Base-by-base conservation (phyloP, 2,888 invertebrate species). In the Stictocephala bisonia region DNA sequence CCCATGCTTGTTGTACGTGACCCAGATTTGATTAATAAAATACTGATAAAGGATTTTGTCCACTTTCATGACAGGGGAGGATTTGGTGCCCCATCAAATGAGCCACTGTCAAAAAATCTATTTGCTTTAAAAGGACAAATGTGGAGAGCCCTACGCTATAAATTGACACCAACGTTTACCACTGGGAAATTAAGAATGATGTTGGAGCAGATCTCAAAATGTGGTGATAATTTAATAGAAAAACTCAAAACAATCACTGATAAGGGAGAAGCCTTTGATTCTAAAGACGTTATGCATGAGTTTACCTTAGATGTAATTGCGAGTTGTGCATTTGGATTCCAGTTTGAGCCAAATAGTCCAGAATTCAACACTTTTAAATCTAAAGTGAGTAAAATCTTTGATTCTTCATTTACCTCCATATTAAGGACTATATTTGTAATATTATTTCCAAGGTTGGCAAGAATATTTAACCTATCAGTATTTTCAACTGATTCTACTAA, bases 161-260 rank as follows among this genome's bases (percentile, higher is more conserved):
- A 86, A 74, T 80, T 88, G 24, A 85, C 86, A 0, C 87, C 88
- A 0, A 85, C 86, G 0, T 85, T 88, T 77, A 86, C 87, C 0
- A 83, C 85, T 0, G 86, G 86, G 15, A 88, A 88, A 80, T 79
- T 89, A 60, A 87, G 85, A 78, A 81, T 80, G 44, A 87, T 88
- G 87, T 83, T 86, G 29, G 82, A 83, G 0, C 81, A 86, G 53
- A 85, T 87, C 80, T 77, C 81, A 50, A 83, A 84, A 31, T 83
- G 82, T 22, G 82, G 82, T 22, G 80, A 82, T 35, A 80, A 58
- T 22, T 29, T 53, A 20, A 24, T 66, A 3, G 20, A 58, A 15
- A 24, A 51, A 15, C 24, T 73, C 13, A 50, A 72, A 22, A 18
- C 18, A 3, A 9, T 15, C 18, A 22, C 40, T n/a, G 22, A 24